These are phyloP conservation scores for Grammomys dolichurus DNA, from an alignment of 2,113 vertebrate species.

Conservation along the genomic window DNA sequence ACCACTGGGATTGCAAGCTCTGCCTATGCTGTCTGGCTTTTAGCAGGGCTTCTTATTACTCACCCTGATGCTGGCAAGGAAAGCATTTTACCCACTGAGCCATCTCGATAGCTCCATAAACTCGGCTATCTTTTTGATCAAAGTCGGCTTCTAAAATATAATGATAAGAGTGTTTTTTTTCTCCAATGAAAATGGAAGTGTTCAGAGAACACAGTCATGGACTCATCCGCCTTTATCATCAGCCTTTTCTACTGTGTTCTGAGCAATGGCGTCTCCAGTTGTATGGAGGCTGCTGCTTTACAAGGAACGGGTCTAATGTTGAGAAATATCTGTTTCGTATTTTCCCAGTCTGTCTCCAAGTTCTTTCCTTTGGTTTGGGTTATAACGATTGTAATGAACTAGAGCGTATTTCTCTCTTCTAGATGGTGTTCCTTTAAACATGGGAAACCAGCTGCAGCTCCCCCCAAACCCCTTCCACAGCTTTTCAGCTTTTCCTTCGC, in stretches of 20 bases:
- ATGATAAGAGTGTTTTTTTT: not conserved
- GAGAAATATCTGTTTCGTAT: not conserved
- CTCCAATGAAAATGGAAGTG: not conserved
- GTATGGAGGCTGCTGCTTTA: fast-evolving
- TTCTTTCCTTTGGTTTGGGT: not conserved
- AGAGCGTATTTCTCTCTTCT: not conserved
- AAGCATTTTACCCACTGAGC: not conserved
- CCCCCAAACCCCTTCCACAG: too few relatives aligned
- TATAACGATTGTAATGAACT: not conserved
- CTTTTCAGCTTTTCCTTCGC: not conserved
- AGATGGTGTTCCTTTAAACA: not conserved
- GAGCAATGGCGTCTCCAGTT: not conserved
- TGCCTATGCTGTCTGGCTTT: not conserved
- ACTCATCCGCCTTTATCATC: not conserved
- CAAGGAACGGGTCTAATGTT: not conserved
- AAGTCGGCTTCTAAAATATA: not conserved
- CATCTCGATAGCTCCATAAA: not conserved
- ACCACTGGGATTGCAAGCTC: not conserved
- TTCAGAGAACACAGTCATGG: not conserved
- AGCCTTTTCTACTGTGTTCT: not conserved
- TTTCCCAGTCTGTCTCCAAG: conserved; percentile 2
- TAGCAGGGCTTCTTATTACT: not conserved
- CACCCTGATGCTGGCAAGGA: not conserved
- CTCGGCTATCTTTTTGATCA: not conserved
- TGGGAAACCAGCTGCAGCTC: not conserved